Conservation (phyloP, 2,888 invertebrate genomes). For the Tribolium freemani region DNA sequence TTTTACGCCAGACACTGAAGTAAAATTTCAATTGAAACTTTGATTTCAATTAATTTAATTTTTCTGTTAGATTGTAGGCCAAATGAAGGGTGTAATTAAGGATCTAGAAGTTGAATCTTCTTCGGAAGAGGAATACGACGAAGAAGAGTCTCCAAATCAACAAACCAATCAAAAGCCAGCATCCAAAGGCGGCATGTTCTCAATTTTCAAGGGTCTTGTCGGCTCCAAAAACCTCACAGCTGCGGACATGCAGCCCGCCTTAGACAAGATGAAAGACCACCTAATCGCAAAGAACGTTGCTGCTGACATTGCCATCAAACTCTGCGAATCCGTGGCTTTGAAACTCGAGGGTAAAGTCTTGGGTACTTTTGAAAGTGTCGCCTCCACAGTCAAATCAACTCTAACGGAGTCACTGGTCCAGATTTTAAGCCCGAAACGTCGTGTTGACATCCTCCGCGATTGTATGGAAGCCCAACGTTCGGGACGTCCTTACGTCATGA, state of each 20-base stretch:
- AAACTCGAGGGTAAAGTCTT: constrained; percentile 93
- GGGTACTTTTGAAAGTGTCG: constrained; percentile 96
- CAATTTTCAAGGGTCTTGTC: constrained; percentile 87
- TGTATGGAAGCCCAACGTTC: constrained; percentile 87
- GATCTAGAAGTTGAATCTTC: constrained; percentile 87
- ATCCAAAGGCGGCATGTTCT: constrained; percentile 79
- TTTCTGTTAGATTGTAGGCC: constrained; percentile 78
- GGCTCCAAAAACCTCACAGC: constrained; percentile 88
- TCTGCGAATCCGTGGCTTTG: constrained; percentile 92
- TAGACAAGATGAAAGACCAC: constrained; percentile 96
- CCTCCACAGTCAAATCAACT: constrained; percentile 87
- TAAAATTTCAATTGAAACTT: constrained; percentile 58
- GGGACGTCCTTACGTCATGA: constrained; percentile 92
- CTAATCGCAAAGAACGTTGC: constrained; percentile 98
- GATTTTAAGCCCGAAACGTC: constrained; percentile 93
- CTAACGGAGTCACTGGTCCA: constrained; percentile 93
- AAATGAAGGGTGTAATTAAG: constrained; percentile 86
- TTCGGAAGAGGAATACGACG: constrained; percentile 76
- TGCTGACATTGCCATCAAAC: constrained; percentile 91
- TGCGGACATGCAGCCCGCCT: constrained; percentile 85
- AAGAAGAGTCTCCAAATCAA: constrained; percentile 67
- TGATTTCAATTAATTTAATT: constrained; percentile 5
- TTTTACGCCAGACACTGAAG: constrained; percentile 76
- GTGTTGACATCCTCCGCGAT: constrained; percentile 96
- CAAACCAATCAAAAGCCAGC: constrained; percentile 45